These are phyloP conservation scores for Cheilosia vernalis DNA, from an alignment of 2,888 invertebrate genomes.

Conservation along the genomic window DNA sequence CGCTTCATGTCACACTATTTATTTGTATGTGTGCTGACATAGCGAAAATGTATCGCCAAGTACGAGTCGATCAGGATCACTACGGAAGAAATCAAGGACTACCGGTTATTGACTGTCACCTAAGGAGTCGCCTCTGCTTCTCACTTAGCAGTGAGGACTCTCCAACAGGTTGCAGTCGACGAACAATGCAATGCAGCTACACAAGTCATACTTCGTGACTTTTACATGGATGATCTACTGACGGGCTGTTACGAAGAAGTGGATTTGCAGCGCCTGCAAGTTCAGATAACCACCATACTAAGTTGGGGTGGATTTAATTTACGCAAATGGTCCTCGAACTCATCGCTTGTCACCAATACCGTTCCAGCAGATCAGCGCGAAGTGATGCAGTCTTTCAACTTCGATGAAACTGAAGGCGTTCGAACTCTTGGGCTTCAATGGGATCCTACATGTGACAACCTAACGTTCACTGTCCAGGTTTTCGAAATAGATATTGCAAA, in stretches of 20 bases:
- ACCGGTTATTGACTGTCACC: constrained; percentile 45
- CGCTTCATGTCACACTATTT: constrained; percentile 28
- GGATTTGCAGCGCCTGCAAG: constrained; percentile 16
- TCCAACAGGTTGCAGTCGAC: no score
- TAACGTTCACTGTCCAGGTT: constrained; percentile 4
- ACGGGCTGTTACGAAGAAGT: constrained; percentile 37
- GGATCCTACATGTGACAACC: constrained; percentile 27
- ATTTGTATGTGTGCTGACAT: constrained; percentile 58
- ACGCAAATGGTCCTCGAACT: constrained; percentile 38
- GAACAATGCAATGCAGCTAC: no score
- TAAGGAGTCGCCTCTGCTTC: no score
- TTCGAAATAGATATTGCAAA: neutral
- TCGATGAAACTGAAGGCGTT: constrained; percentile 27
- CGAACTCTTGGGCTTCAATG: constrained; percentile 32
- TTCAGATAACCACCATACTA: constrained; percentile 16
- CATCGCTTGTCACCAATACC: constrained; percentile 4
- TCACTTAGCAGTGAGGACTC: no score
- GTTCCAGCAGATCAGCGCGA: constrained; percentile 30
- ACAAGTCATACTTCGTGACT: no score
- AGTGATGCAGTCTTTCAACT: constrained; percentile 15
- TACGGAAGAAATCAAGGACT: constrained; percentile 44
- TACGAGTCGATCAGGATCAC: constrained; percentile 26
- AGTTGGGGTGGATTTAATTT: constrained; percentile 28
- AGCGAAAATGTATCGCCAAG: constrained; percentile 66
- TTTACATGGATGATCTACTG: no score